Evolutionary conservation across 1,140 invertebrate species (phyloP).

Genomic region (Drosophila bocki): DNA sequence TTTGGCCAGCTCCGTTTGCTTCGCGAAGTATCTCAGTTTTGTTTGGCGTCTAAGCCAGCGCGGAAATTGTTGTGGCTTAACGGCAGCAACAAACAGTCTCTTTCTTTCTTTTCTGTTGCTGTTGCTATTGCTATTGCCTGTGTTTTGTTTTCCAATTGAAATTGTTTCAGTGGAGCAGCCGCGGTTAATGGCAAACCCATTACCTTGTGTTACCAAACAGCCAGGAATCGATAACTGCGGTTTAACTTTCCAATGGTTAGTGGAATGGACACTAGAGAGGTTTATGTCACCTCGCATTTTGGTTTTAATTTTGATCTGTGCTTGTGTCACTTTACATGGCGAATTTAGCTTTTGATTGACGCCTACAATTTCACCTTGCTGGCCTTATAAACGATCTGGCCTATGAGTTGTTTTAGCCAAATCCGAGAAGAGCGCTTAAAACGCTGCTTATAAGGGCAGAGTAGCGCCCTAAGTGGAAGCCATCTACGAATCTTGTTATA

Average conservation of each 20-base stretch:
- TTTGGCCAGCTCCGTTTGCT: constrained; percentile 38
- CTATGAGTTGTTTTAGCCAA: constrained; percentile 50
- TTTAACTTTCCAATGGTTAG: constrained; percentile 46
- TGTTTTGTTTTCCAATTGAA: constrained; percentile 38
- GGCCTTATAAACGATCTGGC: constrained; percentile 12
- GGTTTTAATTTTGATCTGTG: constrained; percentile 5
- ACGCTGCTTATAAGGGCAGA: constrained; percentile 44
- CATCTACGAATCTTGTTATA: constrained; percentile 46
- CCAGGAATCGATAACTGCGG: constrained; percentile 49
- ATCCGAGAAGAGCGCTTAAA: constrained; percentile 18
- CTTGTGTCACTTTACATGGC: constrained; percentile 15
- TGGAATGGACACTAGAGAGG: constrained; percentile 4
- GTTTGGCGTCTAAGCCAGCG: constrained; percentile 56
- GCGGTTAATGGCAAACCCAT: constrained; percentile 46
- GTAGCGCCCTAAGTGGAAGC: constrained; percentile 50
- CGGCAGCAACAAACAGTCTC: constrained; percentile 46
- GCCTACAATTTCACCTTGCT: constrained; percentile 24
- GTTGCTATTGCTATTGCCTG: constrained; percentile 1
- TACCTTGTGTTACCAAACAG: constrained; percentile 44
- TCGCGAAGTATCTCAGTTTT: constrained; percentile 42
- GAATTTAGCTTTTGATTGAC: constrained; percentile 22
- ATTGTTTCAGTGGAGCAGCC: constrained; percentile 62
- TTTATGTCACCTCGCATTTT: constrained; percentile 26
- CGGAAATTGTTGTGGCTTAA: constrained; percentile 76
- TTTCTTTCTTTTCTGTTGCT: constrained; percentile 7